These are phyloP conservation scores for Drosophila emarginata DNA, from an alignment of 2,888 invertebrate species.

Conservation along the genomic window DNA sequence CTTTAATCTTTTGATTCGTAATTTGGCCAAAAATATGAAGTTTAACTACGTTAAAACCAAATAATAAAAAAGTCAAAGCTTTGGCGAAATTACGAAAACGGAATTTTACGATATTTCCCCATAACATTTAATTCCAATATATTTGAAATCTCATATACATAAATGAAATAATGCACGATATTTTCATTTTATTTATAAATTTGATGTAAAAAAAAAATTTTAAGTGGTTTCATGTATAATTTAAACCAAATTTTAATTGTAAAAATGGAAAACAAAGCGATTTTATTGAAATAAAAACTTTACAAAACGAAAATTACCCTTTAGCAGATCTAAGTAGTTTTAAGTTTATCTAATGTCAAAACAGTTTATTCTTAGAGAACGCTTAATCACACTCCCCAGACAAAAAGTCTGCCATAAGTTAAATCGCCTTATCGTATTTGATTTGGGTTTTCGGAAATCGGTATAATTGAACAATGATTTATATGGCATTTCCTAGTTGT, in stretches of 20 bases:
- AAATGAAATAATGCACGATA: not conserved
- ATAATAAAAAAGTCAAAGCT: not conserved
- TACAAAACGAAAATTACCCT: not conserved
- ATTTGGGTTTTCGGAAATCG: not conserved
- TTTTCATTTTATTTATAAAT: not conserved
- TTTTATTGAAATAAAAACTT: slow-evolving; percentile 17
- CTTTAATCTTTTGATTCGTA: slow-evolving; percentile 20
- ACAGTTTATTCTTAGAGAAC: too few relatives aligned
- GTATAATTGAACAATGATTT: slow-evolving; percentile 14
- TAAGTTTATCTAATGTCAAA: too few relatives aligned
- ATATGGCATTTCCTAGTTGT: slow-evolving; percentile 16
- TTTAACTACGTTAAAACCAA: not conserved
- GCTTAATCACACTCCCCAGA: not conserved
- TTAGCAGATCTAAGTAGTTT: too few relatives aligned
- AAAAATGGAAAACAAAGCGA: slow-evolving; percentile 10
- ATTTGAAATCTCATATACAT: slow-evolving; percentile 55
- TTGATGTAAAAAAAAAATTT: not conserved
- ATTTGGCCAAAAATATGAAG: not conserved
- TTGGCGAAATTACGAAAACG: not conserved
- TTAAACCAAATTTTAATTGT: slow-evolving; percentile 4
- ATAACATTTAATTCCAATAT: slow-evolving; percentile 30
- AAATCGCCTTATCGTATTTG: too few relatives aligned
- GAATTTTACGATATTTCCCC: not conserved
- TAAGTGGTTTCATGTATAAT: slow-evolving; percentile 1
- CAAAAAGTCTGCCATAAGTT: not conserved